Percentiles rank a stretch among this genome's conserved stretches.
Evolutionary conservation across 2,797 vertebrate genomes (phyloP).

Genomic region (Acanthurus tractus): DNA sequence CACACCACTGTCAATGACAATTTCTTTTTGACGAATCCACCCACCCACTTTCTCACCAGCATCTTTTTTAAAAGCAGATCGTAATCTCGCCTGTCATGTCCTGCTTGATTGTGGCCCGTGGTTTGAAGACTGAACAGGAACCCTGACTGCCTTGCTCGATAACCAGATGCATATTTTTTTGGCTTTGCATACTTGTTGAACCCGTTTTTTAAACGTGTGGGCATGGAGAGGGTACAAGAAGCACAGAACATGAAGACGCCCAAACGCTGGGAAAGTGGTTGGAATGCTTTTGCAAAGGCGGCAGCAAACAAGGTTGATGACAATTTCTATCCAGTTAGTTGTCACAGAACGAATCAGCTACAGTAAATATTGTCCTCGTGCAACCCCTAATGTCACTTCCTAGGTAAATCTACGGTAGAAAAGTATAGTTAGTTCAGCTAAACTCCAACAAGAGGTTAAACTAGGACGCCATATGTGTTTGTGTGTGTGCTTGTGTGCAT

Average conservation of each 20-base stretch:
- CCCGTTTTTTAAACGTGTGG: constrained; percentile 83
- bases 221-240: constrained; percentile 72
- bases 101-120: constrained; percentile 55
- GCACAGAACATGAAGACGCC: constrained; percentile 76
- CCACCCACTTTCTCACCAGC: constrained; percentile 26
- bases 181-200: constrained; percentile 82
- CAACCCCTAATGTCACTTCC: constrained; percentile 33
- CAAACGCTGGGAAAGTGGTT: constrained; percentile 73
- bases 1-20: constrained; percentile 39
- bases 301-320: constrained; percentile 18
- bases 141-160: constrained; percentile 64
- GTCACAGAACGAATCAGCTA: constrained; percentile 40
- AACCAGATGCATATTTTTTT: constrained; percentile 80
- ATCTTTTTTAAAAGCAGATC: constrained; percentile 64
- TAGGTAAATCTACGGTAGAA: constrained; percentile 35
- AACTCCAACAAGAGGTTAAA: constrained; percentile 83
- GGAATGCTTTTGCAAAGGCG: constrained; percentile 54
- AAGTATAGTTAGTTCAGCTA: constrained; percentile 59
- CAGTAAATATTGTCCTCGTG: constrained; percentile 32
- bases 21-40: neutral
- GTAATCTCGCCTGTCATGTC: constrained; percentile 65
- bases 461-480: constrained; percentile 80
- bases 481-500: constrained; percentile 59
- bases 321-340: constrained; percentile 31
- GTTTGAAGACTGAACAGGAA: constrained; percentile 59